Evolutionary conservation across 2,797 vertebrate genomes (phyloP), one percentile per base, ranked within the genome.

Genomic region (Simalia tracyae): DNA sequence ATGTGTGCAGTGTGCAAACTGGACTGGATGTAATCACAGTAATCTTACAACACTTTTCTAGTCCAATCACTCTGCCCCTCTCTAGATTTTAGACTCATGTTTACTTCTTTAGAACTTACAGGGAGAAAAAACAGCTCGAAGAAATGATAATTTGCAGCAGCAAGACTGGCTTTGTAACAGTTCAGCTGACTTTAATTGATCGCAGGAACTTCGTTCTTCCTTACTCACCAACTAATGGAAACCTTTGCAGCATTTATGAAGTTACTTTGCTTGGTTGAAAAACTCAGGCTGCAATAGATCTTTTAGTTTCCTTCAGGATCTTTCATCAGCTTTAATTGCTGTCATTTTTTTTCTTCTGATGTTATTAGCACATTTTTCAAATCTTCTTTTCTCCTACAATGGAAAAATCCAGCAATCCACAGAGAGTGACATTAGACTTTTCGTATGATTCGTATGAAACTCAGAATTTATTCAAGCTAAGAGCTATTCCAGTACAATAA

Each of bases 391-490:
- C 84, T 96, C 94, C 96, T 94, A 95, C 95, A 96, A 95, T 95
- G 95, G 96, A 96, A 96, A 95, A 42, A 94, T 94, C 94, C 94
- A 89, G 93, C 94, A 95, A 87, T 96, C 92, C 94, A 95, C 90
- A 93, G 93, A 96, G 95, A 94, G 22, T 92, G 96, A 97, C 96
- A 95, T 96, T 96, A 96, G 96, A 89, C 94, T 95, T 97, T 89
- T 95, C 95, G 95, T 92, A 92, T 92, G 94, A 96, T n/a, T n/a
- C n/a, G n/a, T n/a, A n/a, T n/a, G n/a, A n/a, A 96, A 96, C 94
- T 95, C 89, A 95, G 95, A 95, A 97, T 96, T 96, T 97, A 96
- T 97, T 96, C 96, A 97, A 92, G 96, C 96, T 96, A 93, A 95
- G 93, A 95, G 96, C 96, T 94, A 96, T 95, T 93, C 81, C 89